Evolutionary conservation across 2,113 vertebrate genomes (phyloP).

Genomic region (Eolophus roseicapilla): DNA sequence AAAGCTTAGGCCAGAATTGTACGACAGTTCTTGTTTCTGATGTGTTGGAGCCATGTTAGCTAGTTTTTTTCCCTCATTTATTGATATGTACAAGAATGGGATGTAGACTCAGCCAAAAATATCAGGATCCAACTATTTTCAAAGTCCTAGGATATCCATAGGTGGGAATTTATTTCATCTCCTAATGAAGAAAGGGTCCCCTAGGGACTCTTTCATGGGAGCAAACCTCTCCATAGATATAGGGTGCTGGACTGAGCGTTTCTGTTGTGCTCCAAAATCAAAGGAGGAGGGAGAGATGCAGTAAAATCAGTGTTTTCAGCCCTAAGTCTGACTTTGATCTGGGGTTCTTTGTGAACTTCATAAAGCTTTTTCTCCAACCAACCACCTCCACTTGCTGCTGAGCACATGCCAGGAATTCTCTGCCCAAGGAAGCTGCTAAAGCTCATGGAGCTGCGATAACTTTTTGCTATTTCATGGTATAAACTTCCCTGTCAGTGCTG

Average conservation of each 20-base stretch:
- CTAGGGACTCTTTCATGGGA: neutral
- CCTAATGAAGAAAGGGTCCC: neutral
- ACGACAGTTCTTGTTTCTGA: neutral
- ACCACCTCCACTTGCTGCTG: neutral
- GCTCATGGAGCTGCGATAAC: neutral
- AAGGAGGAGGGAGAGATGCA: neutral
- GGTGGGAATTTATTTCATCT: neutral
- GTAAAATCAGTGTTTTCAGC: neutral
- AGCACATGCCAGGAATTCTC: neutral
- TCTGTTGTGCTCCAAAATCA: neutral
- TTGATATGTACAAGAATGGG: neutral
- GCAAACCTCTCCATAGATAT: neutral
- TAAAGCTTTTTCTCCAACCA: neutral
- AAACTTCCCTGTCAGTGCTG: neutral
- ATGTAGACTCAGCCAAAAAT: neutral
- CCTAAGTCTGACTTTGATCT: neutral
- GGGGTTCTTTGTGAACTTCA: neutral
- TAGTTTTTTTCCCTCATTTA: neutral
- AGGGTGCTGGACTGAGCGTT: neutral
- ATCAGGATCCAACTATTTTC: neutral
- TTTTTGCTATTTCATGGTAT: neutral
- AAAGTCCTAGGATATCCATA: neutral
- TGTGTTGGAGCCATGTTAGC: neutral
- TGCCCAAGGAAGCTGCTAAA: neutral
- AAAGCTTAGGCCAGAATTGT: neutral